phyloP scores from a whole-genome alignment of 2,113 vertebrate genomes.

The Apaloderma vittatum region DNA sequence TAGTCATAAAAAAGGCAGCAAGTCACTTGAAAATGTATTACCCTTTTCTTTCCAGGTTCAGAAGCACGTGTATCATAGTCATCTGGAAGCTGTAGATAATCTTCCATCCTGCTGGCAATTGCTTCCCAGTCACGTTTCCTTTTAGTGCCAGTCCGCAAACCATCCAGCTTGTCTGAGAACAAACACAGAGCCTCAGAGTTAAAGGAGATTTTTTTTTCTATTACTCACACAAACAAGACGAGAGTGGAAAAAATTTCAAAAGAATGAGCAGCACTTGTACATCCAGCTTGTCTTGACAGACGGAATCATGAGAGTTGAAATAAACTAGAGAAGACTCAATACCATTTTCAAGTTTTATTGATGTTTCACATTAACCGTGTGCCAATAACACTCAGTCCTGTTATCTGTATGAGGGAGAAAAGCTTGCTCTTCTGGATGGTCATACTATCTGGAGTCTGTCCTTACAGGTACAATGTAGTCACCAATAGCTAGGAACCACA shows the following conservation, averaged over 20 bases:
- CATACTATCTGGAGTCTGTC: background rate
- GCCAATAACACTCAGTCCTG: conserved; percentile 15
- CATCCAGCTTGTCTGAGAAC: conserved; percentile 95
- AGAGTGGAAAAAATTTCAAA: conserved; percentile 63
- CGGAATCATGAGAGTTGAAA: conserved; percentile 46
- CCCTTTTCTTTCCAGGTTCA: conserved; percentile 97
- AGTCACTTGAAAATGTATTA: conserved; percentile 66
- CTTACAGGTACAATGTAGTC: conserved; percentile 41
- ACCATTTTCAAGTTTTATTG: conserved; percentile 65
- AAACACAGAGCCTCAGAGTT: conserved; percentile 81
- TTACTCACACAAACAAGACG: conserved; percentile 61
- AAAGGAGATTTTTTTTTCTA: conserved; percentile 49
- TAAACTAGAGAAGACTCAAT: conserved; percentile 63
- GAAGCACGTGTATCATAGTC: conserved; percentile 96
- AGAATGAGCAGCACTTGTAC: conserved; percentile 49
- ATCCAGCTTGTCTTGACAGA: conserved; percentile 65
- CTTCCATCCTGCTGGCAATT: conserved; percentile 89
- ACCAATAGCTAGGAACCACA: background rate
- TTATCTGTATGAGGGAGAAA: conserved; percentile 32
- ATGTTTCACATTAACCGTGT: conserved; percentile 31
- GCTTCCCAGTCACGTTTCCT: conserved; percentile 92
- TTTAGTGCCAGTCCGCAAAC: conserved; percentile 91
- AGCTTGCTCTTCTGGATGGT: background rate
- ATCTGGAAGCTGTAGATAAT: conserved; percentile 97
- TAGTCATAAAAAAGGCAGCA: background rate